Evolutionary conservation across 2,113 vertebrate species (phyloP).

Genomic region (Aplodontia rufa): DNA sequence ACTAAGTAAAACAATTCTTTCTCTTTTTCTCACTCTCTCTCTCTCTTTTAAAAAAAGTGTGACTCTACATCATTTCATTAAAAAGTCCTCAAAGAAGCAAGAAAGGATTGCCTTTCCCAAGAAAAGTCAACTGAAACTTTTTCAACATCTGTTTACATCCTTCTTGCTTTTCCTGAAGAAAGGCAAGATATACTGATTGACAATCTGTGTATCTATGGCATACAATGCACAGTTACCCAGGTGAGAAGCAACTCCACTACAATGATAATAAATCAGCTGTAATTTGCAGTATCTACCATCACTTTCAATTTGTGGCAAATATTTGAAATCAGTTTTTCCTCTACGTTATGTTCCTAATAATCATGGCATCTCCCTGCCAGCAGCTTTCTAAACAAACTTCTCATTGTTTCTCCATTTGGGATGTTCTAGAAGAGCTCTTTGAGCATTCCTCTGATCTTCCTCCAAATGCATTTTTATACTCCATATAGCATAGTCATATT

Average conservation of each 20-base stretch:
- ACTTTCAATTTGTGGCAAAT: background rate
- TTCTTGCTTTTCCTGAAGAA: background rate
- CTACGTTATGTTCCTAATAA: background rate
- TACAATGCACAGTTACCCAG: background rate
- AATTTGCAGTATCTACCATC: background rate
- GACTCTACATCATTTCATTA: background rate
- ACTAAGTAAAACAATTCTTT: no score
- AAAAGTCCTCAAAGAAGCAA: background rate
- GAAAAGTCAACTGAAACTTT: background rate
- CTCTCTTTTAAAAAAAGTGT: no score
- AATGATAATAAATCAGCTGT: background rate
- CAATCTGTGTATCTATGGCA: no score
- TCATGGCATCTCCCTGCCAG: background rate
- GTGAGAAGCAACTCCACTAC: background rate
- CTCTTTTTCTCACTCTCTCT: no score
- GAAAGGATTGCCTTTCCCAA: background rate
- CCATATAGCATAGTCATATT: background rate
- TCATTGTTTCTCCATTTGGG: background rate
- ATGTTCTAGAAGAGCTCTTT: background rate
- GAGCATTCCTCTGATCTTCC: background rate
- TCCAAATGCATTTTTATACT: background rate
- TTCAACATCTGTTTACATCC: background rate
- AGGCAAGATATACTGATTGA: no score
- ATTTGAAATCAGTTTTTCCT: background rate
- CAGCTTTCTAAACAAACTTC: background rate